Evolutionary conservation across 92 coral and sea anemone species (phyloP).

Genomic region (Actinernus sp.): DNA sequence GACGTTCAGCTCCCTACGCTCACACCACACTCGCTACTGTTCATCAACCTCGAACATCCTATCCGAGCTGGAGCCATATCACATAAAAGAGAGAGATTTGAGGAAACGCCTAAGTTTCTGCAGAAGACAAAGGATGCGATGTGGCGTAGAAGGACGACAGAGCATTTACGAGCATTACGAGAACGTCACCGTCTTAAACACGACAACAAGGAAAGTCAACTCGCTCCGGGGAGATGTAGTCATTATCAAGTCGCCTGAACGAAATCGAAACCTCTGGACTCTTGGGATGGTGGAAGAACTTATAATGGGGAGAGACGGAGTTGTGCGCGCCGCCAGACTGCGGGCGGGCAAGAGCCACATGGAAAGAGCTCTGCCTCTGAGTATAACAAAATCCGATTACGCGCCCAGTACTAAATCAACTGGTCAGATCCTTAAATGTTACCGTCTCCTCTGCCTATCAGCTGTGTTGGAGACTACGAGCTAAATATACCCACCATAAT

Average conservation of each 20-base stretch:
- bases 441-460: too few relatives aligned
- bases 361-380: too few relatives aligned
- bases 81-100: conserved; percentile 5
- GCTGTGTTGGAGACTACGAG: too few relatives aligned
- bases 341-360: conserved; percentile 27
- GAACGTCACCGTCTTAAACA: conserved; percentile 20
- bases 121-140: conserved; percentile 19
- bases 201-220: neutral
- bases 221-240: conserved; percentile 19
- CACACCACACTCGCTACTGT: conserved; percentile 28
- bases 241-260: conserved; percentile 21
- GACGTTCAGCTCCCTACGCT: conserved; percentile 48
- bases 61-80: conserved; percentile 5
- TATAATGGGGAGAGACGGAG: conserved; percentile 41
- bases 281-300: conserved; percentile 21
- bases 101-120: conserved; percentile 33
- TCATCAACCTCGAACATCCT: conserved; percentile 16
- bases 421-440: too few relatives aligned
- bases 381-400: too few relatives aligned
- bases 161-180: conserved; percentile 28
- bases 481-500: too few relatives aligned
- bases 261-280: conserved; percentile 46
- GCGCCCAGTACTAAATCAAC: too few relatives aligned
- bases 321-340: conserved; percentile 26
- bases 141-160: conserved; percentile 35